Base-by-base conservation (phyloP, 2,113 vertebrate species). In the Peucedramus taeniatus region DNA sequence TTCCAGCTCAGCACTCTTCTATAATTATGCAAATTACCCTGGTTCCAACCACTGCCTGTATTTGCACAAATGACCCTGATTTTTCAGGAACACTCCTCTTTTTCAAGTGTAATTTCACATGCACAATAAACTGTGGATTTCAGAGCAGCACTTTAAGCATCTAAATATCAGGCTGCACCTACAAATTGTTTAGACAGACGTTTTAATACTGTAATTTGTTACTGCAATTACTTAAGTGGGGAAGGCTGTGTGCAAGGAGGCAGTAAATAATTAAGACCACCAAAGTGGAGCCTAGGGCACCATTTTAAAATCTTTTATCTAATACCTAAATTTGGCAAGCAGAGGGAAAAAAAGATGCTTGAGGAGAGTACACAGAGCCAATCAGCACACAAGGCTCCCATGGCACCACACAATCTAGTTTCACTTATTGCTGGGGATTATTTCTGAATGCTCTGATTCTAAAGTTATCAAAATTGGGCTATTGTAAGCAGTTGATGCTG, bases 211-310 rank as follows among this genome's bases (percentile, higher is more conserved):
- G 56, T 31, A 94, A 93, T 96, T 95, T 95, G 92, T 94, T 89
- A 91, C 60, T 71, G 78, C 90, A 95, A 86, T 94, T 96, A 95
- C 93, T 95, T 90, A 91, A 80, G 68, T 76, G 89, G 75, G 64
- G 75, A 91, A 96, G 90, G 84, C 90, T 75, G 72, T 33, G 76
- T 64, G 85, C 82, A 90, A 61, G 92, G 83, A 92, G 79, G 88
- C 84, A 93, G 75, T 74, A 91, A 97, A 95, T 96, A 93, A 96
- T 96, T 95, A 93, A 94, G 93, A 95, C 74, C 93, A 91, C 87
- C 85, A 94, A 91, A 91, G 44, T 88, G 70, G 84, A 90, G 93
- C 92, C 87, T 74, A 83, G 79, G 82, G 95, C 75, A 86, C 79
- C 60, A 26, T 86, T 93, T 76, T 3, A 83, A 94, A 90, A 92